A percentile compares a stretch with the other conserved stretches of the same genome.
These are phyloP conservation scores for Rana temporaria DNA, from an alignment of 2,113 vertebrate genomes.

Conservation along the genomic window DNA sequence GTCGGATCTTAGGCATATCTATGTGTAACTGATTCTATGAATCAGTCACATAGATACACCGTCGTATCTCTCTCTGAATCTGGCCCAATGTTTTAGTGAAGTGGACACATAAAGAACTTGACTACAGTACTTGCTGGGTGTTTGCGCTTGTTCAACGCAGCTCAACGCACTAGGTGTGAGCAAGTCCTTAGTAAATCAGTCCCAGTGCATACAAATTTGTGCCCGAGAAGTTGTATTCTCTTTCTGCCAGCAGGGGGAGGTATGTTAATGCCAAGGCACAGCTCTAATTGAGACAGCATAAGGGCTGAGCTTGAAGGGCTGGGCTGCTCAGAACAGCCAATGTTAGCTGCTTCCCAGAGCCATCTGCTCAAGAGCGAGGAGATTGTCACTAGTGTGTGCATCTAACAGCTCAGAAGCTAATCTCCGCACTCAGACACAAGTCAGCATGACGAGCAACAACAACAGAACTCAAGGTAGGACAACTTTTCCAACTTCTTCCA, in stretches of 20 bases:
- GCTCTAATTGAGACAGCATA: conserved; percentile 16
- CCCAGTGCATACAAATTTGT: not conserved
- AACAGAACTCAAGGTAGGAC: conserved; percentile 41
- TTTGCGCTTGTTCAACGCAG: too few species aligned
- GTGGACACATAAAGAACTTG: too few species aligned
- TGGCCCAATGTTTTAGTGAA: too few species aligned
- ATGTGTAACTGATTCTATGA: too few species aligned
- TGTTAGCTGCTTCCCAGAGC: not conserved
- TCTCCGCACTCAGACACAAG: not conserved
- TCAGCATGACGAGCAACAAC: conserved; percentile 37
- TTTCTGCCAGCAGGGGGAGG: conserved; percentile 23
- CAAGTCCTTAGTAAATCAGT: too few species aligned
- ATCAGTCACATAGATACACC: too few species aligned
- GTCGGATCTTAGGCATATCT: too few species aligned
- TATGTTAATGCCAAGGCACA: conserved; percentile 22
- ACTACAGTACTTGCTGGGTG: too few species aligned
- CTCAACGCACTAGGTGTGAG: too few species aligned
- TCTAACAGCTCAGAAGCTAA: conserved; percentile 36
- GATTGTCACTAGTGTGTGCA: not conserved
- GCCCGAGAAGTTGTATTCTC: conserved; percentile 4
- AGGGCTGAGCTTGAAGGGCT: conserved; percentile 30
- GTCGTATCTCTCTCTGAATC: too few species aligned
- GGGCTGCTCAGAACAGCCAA: conserved; percentile 42
- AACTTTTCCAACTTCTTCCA: not conserved
- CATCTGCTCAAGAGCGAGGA: conserved; percentile 42